Base-by-base conservation (phyloP, 2,113 vertebrate genomes). In the Columba livia region DNA sequence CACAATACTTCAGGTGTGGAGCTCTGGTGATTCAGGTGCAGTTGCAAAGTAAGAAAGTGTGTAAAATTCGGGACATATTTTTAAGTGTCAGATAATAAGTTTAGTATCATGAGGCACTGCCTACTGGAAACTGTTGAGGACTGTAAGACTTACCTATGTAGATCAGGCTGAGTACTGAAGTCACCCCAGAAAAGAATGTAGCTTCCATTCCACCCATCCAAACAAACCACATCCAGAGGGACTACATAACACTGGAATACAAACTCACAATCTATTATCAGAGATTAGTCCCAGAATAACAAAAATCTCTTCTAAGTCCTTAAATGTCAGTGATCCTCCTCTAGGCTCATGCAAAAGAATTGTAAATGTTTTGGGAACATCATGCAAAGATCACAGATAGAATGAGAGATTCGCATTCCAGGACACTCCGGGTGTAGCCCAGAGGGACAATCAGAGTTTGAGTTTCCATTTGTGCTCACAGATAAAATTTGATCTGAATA, bases 381-480 rank as follows among this genome's bases (percentile, higher is more conserved):
- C 86, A 87, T 73, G 91, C 74, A 93, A 79, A 93, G 81, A 96
- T 94, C 91, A 62, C 62, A 9, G 89, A 95, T 82, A 85, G 74
- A 81, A 69, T 16, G 16, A 72, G 50, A 87, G 70, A 90, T 84
- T 60, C 61, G 79, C 87, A 96, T 96, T 95, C 94, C 95, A 94
- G 60, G 44, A 79, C 20, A 44, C 29, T 61, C 74, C 24, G 36
- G 25, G 6, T 34, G 23, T 85, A 87, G 94, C 90, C 93, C 62
- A 58, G 50, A 85, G 91, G 94, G 87, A 89, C 73, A 79, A 31
- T 87, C 77, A 90, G 44, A 77, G 81, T 48, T 25, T 54, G 12
- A 89, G 48, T 60, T 92, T 51, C 69, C 94, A 92, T 79, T 89
- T 42, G 50, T 73, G 36, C 66, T 94, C 6, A 3, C 15, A 73